phyloP scores from a whole-genome alignment of 1,140 invertebrate genomes.

The Philaenus spumarius region DNA sequence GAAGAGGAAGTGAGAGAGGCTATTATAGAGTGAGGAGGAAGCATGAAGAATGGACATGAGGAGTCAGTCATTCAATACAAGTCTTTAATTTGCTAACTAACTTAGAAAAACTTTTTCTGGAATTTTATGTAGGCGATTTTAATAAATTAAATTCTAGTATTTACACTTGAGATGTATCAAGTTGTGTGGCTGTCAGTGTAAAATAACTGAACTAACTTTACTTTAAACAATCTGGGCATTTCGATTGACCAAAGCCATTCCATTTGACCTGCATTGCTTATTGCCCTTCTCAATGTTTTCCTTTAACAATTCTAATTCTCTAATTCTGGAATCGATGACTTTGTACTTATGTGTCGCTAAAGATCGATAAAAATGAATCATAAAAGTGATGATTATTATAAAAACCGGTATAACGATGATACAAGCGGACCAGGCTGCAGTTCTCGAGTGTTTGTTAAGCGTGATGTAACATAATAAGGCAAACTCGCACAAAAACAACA shows the following conservation, averaged over 20 bases:
- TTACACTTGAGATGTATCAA: too few species aligned
- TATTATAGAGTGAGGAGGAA: too few species aligned
- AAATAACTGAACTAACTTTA: too few species aligned
- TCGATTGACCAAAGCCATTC: conserved; percentile 7
- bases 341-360: conserved; percentile 88
- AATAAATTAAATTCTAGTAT: too few species aligned
- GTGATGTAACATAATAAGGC: conserved; percentile 93
- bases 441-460: conserved; percentile 63
- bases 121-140: too few species aligned
- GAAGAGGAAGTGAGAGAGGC: too few species aligned
- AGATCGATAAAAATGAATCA: too few species aligned
- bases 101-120: too few species aligned
- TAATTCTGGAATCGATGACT: conserved; percentile 70
- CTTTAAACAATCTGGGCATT: conserved; percentile 9
- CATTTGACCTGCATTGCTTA: conserved; percentile 25
- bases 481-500: conserved; percentile 91
- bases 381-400: conserved; percentile 85
- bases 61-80: too few species aligned
- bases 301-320: conserved; percentile 76
- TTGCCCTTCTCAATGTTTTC: conserved; percentile 75
- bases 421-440: conserved; percentile 83
- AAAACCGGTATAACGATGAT: conserved; percentile 85
- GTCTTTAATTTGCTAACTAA: too few species aligned
- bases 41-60: too few species aligned
- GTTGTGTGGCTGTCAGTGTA: too few species aligned